Conservation (phyloP, 2,113 vertebrate genomes). For the Oncorhynchus mykiss region DNA sequence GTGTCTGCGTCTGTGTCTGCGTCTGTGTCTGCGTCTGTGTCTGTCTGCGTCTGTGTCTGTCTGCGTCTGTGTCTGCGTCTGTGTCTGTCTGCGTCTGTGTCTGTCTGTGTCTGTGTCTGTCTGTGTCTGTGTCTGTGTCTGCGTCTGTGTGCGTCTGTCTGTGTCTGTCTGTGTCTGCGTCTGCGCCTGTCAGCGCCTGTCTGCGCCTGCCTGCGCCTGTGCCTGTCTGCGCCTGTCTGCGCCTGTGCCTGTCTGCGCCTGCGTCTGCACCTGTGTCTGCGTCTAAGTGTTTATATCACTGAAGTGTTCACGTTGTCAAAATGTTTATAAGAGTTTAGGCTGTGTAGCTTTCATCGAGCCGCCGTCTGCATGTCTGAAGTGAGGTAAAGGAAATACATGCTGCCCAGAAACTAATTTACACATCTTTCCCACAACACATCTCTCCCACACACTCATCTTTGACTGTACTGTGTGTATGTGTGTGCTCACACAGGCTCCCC, state of each 20-base stretch:
- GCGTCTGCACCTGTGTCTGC: neutral
- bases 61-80: neutral
- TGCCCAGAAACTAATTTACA: no score
- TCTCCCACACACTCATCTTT: no score
- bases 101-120: neutral
- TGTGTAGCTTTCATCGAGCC: no score
- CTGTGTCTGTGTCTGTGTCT: neutral
- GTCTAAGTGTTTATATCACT: conserved; percentile 33
- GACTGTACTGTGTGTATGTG: no score
- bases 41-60: neutral
- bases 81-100: neutral
- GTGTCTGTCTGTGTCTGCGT: neutral
- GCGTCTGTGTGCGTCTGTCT: neutral
- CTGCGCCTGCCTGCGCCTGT: neutral
- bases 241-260: neutral
- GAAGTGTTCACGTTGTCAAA: neutral
- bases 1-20: neutral
- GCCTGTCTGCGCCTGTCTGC: neutral
- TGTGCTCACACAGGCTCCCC: no score
- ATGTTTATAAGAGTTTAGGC: neutral
- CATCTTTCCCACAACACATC: no score
- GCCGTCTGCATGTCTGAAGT: no score
- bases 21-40: neutral
- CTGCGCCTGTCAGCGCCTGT: no score
- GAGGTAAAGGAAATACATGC: no score